Percentiles rank a stretch among this genome's conserved stretches.
phyloP scores from a whole-genome alignment of 2,797 vertebrate genomes.

The Mormyrus proboscirostris region DNA sequence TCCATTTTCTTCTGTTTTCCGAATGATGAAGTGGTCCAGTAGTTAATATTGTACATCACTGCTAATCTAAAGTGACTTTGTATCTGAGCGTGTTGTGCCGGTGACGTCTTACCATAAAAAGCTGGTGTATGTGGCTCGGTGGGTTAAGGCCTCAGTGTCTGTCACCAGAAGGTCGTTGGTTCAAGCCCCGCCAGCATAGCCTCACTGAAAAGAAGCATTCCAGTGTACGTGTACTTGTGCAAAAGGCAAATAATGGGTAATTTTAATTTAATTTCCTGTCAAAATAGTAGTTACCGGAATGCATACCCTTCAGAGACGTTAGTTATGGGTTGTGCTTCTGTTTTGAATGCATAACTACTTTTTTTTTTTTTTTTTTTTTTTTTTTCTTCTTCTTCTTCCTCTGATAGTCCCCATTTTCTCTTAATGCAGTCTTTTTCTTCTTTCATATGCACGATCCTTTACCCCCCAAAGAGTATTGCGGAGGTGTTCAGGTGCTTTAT shows the following conservation, averaged over 20 bases:
- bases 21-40: background rate
- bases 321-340: background rate
- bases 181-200: background rate
- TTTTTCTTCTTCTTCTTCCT: too few relatives aligned
- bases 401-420: too few relatives aligned
- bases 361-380: background rate
- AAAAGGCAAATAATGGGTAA: background rate
- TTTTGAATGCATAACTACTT: background rate
- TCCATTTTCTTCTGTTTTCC: background rate
- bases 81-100: background rate
- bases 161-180: background rate
- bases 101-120: background rate
- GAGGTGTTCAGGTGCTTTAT: conserved; percentile 99
- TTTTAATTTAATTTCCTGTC: background rate
- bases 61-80: background rate
- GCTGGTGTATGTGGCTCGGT: background rate
- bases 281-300: background rate
- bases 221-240: background rate
- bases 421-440: background rate
- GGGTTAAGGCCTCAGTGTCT: background rate
- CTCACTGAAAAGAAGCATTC: background rate
- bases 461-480: conserved; percentile 80
- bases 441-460: background rate
- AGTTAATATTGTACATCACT: background rate
- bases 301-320: background rate